Conservation (phyloP, 2,888 invertebrate genomes). For the Ypsolopha sequella region DNA sequence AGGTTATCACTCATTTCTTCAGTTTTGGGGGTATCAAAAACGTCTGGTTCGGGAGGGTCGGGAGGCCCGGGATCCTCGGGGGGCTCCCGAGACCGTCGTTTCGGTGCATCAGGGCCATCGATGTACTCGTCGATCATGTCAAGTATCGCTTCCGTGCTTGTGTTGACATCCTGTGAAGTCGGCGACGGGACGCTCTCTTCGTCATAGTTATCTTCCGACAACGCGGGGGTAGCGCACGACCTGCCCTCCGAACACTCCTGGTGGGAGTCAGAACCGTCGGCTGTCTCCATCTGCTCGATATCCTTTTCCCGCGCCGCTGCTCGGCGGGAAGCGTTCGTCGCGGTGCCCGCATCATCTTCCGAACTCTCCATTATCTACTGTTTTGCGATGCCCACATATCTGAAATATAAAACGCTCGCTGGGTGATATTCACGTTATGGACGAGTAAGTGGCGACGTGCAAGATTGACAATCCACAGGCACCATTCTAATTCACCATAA, state of each 20-base stretch:
- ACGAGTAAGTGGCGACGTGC: constrained; percentile 65
- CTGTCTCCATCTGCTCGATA: constrained; percentile 50
- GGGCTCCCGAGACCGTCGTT: not conserved
- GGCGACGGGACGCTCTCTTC: constrained; percentile 61
- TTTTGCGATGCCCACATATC: constrained; percentile 66
- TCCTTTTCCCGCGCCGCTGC: constrained; percentile 69
- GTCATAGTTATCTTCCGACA: constrained; percentile 61
- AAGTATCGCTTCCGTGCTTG: constrained; percentile 64
- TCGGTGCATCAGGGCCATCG: constrained; percentile 39
- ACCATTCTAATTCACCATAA: constrained; percentile 72
- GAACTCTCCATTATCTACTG: constrained; percentile 71
- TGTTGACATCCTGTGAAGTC: constrained; percentile 60
- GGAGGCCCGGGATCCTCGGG: not conserved
- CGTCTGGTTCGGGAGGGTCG: not conserved
- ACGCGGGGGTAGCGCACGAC: constrained; percentile 44
- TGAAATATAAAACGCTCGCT: constrained; percentile 65
- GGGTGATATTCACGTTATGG: constrained; percentile 65
- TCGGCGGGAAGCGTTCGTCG: constrained; percentile 66
- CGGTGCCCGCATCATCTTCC: constrained; percentile 69
- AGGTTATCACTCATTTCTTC: not conserved
- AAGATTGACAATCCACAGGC: constrained; percentile 67
- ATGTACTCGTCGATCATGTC: constrained; percentile 67
- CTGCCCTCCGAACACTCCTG: constrained; percentile 32
- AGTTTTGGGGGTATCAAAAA: not conserved
- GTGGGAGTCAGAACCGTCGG: constrained; percentile 47